These are phyloP conservation scores for Melipona beecheii DNA, from an alignment of 2,888 invertebrate species.

Conservation along the genomic window DNA sequence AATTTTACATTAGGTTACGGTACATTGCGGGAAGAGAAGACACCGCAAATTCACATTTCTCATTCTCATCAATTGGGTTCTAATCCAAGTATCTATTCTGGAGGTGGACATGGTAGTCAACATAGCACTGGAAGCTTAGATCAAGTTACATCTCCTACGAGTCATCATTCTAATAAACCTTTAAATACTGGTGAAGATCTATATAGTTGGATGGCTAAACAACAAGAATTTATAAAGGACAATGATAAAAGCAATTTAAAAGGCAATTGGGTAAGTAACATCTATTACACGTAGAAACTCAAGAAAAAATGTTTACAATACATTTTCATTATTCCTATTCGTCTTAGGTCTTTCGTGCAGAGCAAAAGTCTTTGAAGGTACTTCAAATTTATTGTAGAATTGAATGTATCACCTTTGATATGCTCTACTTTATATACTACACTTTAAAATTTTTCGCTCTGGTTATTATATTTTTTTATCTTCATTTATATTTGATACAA, in stretches of 20 bases:
- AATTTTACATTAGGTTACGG: constrained; percentile 88
- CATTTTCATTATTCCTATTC: constrained; percentile 33
- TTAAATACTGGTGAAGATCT: constrained; percentile 92
- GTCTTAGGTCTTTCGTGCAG: constrained; percentile 81
- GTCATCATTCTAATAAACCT: constrained; percentile 85
- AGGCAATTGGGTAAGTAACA: constrained; percentile 81
- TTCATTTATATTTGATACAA: background rate
- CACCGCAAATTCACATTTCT: constrained; percentile 83
- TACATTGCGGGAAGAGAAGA: constrained; percentile 89
- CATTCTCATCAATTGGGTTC: constrained; percentile 87
- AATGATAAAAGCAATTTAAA: constrained; percentile 82
- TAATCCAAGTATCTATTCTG: constrained; percentile 86
- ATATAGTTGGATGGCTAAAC: constrained; percentile 98
- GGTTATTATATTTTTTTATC: background rate
- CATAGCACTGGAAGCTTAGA: constrained; percentile 83
- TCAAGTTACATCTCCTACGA: constrained; percentile 84
- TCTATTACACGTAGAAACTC: background rate
- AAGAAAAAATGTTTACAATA: background rate
- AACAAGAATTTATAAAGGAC: constrained; percentile 87
- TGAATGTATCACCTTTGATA: constrained; percentile 17
- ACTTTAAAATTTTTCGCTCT: background rate
- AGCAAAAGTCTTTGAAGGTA: constrained; percentile 82
- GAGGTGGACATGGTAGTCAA: constrained; percentile 81
- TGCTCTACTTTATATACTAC: background rate
- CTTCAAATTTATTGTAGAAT: constrained; percentile 46